Evolutionary conservation across 2,113 vertebrate genomes (phyloP).

Genomic region (Ceuthmochares aereus): DNA sequence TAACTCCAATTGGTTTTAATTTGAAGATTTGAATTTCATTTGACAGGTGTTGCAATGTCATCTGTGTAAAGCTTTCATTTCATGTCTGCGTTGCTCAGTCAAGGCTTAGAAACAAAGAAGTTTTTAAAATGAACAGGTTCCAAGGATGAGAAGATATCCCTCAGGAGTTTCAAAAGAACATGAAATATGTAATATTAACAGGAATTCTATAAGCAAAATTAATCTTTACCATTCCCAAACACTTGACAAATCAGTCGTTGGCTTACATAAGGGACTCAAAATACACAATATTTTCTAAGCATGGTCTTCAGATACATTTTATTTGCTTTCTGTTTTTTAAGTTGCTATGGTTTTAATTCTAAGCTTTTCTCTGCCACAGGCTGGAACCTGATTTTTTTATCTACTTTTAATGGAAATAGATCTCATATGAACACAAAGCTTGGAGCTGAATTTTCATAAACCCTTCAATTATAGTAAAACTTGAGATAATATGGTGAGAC

Average conservation of each 20-base stretch:
- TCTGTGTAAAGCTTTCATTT: neutral
- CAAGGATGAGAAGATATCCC: neutral
- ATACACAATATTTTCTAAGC: neutral
- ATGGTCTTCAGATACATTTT: neutral
- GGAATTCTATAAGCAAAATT: neutral
- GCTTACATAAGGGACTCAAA: neutral
- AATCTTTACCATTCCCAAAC: neutral
- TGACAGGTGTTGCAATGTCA: neutral
- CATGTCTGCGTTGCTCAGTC: neutral
- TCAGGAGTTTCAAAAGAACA: neutral
- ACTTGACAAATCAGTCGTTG: neutral
- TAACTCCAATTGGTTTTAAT: neutral
- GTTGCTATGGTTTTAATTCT: neutral
- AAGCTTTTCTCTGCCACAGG: neutral
- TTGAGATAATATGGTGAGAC: neutral
- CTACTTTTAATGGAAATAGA: neutral
- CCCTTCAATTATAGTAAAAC: neutral
- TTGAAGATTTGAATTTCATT: neutral
- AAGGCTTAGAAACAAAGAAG: neutral
- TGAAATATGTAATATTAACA: neutral
- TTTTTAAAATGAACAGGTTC: neutral
- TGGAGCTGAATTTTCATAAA: neutral
- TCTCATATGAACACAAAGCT: neutral
- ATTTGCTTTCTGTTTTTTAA: neutral
- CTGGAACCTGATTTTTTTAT: neutral